phyloP scores from a whole-genome alignment of 2,888 invertebrate genomes.

The Phengaris arion region DNA sequence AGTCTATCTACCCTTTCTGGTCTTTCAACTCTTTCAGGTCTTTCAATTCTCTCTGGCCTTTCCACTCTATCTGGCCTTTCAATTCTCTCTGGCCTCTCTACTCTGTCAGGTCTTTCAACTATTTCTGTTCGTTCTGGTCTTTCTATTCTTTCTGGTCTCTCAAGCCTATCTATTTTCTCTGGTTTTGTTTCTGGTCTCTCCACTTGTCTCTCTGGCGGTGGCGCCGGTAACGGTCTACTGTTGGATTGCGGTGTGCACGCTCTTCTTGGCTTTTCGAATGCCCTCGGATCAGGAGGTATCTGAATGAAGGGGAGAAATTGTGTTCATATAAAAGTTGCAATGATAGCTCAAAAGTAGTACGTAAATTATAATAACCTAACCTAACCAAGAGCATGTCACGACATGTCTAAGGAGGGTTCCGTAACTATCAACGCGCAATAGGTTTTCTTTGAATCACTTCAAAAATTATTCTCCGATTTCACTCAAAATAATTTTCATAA shows the following conservation, averaged over 20 bases:
- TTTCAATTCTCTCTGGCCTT: conserved; percentile 24
- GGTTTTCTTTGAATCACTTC: too few relatives aligned
- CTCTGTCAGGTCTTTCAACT: conserved; percentile 29
- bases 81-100: conserved; percentile 27
- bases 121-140: conserved; percentile 21
- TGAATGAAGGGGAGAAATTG: conserved; percentile 41
- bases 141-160: conserved; percentile 30
- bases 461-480: too few relatives aligned
- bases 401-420: too few relatives aligned
- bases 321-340: background rate
- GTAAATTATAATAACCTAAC: too few relatives aligned
- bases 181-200: conserved; percentile 35
- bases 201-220: conserved; percentile 56
- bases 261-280: conserved; percentile 70
- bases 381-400: too few relatives aligned
- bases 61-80: conserved; percentile 27
- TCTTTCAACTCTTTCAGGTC: conserved; percentile 32
- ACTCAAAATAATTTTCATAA: too few relatives aligned
- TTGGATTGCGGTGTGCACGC: conserved; percentile 71
- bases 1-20: conserved; percentile 47
- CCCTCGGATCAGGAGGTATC: conserved; percentile 72
- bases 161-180: conserved; percentile 33
- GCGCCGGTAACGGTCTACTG: conserved; percentile 67
- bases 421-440: too few relatives aligned
- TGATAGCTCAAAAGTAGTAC: too few relatives aligned